These are phyloP conservation scores for Leptopilina syphax DNA, from an alignment of 2,888 invertebrate genomes.

Conservation along the genomic window DNA sequence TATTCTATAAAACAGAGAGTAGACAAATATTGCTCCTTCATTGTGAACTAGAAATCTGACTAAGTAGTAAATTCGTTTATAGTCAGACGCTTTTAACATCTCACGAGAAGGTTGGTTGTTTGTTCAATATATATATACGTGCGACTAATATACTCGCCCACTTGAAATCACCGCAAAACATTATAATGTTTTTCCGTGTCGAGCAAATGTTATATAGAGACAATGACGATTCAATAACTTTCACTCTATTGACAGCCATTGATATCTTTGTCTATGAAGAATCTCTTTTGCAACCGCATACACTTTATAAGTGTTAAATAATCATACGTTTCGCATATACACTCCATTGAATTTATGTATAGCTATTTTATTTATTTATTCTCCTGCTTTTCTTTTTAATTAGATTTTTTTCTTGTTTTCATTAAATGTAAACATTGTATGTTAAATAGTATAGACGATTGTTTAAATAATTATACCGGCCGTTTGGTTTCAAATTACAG, in stretches of 20 bases:
- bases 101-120: not conserved
- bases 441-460: not conserved
- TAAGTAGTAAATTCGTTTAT: slow-evolving; percentile 31
- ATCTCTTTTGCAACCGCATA: not conserved
- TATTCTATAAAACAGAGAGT: not conserved
- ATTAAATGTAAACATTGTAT: slow-evolving; percentile 10
- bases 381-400: not conserved
- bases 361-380: not conserved
- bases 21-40: not conserved
- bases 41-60: not conserved
- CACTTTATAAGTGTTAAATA: not conserved
- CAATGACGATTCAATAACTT: slow-evolving; percentile 33
- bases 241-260: slow-evolving; percentile 9
- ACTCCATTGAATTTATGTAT: not conserved
- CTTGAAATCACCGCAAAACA: slow-evolving; percentile 11
- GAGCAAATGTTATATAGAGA: slow-evolving; percentile 32
- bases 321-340: not conserved
- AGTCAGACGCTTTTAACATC: slow-evolving; percentile 16
- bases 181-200: slow-evolving; percentile 33
- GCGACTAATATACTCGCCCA: slow-evolving; percentile 13
- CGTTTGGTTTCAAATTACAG: too few relatives aligned
- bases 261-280: slow-evolving; percentile 24
- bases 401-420: not conserved
- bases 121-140: slow-evolving; percentile 7
- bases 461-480: too few relatives aligned